Conservation (phyloP, 2,888 invertebrate genomes). For the Pherbina coryleti region DNA sequence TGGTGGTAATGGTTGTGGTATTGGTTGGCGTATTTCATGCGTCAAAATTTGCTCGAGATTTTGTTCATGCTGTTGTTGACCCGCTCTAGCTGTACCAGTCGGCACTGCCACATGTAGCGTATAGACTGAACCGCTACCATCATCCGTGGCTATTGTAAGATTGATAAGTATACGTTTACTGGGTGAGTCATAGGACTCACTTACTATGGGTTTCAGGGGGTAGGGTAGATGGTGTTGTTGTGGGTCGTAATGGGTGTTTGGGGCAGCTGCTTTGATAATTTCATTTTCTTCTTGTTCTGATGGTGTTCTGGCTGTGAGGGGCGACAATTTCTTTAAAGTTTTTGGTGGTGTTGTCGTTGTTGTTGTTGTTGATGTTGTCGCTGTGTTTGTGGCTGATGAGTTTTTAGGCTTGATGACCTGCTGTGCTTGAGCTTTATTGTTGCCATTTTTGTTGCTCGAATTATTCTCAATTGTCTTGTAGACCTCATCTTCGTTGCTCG, state of each 20-base stretch:
- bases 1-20: not conserved
- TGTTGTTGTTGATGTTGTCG: not conserved
- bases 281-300: not conserved
- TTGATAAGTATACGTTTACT: slow-evolving; percentile 81
- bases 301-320: slow-evolving; percentile 1
- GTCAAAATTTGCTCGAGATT: slow-evolving; percentile 58
- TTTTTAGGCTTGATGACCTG: slow-evolving; percentile 1
- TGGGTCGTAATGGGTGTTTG: not conserved
- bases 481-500: slow-evolving; percentile 58
- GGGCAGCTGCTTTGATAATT: not conserved
- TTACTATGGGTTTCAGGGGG: slow-evolving; percentile 57
- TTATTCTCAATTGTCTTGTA: slow-evolving; percentile 58
- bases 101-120: slow-evolving; percentile 86
- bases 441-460: not conserved
- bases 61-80: slow-evolving; percentile 46
- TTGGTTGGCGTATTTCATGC: slow-evolving; percentile 53
- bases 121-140: slow-evolving; percentile 75
- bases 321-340: slow-evolving; percentile 40
- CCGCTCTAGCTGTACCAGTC: slow-evolving; percentile 61
- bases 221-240: too few species aligned
- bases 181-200: slow-evolving; percentile 56
- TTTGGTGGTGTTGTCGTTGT: not conserved
- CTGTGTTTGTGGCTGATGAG: not conserved
- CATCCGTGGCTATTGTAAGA: slow-evolving; percentile 83
- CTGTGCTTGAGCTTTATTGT: slow-evolving; percentile 1